Conservation (phyloP, 2,113 vertebrate species). For the Podilymbus podiceps region DNA sequence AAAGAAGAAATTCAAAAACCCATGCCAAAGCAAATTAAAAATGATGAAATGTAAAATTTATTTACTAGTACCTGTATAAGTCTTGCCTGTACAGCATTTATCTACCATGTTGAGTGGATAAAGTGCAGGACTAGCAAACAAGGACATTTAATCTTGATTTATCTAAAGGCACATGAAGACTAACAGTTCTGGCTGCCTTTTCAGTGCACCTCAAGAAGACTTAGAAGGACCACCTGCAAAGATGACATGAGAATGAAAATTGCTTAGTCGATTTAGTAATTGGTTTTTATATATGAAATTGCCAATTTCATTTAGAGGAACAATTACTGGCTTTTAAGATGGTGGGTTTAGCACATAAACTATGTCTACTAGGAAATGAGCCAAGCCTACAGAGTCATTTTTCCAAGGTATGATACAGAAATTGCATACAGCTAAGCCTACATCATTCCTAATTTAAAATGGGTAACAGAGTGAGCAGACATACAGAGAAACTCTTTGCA, state of each 20-base stretch:
- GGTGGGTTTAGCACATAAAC: not conserved
- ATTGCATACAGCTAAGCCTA: not conserved
- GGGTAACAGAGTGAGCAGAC: not conserved
- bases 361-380: not conserved
- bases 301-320: not conserved
- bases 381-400: not conserved
- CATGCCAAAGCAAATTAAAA: not conserved
- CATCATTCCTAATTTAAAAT: not conserved
- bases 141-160: not conserved
- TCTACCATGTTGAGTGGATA: not conserved
- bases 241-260: not conserved
- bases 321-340: not conserved
- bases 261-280: not conserved
- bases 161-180: not conserved
- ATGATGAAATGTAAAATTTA: not conserved
- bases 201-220: not conserved
- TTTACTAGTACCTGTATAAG: not conserved
- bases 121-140: not conserved
- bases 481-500: not conserved
- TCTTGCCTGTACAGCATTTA: not conserved
- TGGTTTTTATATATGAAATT: not conserved
- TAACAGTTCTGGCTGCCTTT: not conserved
- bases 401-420: not conserved
- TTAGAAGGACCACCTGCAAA: not conserved
- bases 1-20: not conserved